Conservation (phyloP, 37 sponge, comb jelly and placozoan species). For the Chondrilla cf. caribensis region DNA sequence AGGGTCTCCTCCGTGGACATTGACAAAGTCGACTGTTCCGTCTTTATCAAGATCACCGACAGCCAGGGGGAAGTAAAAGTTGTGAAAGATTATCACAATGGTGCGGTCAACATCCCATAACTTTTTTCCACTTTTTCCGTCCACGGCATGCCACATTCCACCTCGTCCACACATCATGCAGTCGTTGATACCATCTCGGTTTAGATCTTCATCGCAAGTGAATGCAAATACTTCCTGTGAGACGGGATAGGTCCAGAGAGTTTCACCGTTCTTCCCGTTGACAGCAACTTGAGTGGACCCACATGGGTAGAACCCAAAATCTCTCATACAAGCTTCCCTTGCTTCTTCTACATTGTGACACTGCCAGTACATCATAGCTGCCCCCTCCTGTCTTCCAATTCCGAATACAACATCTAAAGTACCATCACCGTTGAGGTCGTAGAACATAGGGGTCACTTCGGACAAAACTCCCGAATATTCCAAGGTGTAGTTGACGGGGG, state of each 20-base stretch:
- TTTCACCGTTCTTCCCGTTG: conserved; percentile 42
- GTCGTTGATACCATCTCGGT: conserved; percentile 53
- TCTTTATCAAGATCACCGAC: conserved; percentile 72
- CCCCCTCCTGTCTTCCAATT: background rate
- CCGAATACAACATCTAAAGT: conserved; percentile 32
- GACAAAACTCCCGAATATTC: conserved; percentile 25
- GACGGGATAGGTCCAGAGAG: conserved; percentile 34
- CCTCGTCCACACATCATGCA: conserved; percentile 57
- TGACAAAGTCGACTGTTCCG: conserved; percentile 60
- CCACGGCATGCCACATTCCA: conserved; percentile 41
- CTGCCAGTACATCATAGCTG: background rate
- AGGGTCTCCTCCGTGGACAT: conserved; percentile 71
- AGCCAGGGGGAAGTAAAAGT: conserved; percentile 63
- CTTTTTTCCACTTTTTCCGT: conserved; percentile 26
- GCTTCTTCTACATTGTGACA: conserved; percentile 14
- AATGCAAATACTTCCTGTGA: conserved; percentile 46
- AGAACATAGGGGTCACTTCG: conserved; percentile 32
- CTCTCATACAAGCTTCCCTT: conserved; percentile 8
- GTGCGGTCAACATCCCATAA: conserved; percentile 62
- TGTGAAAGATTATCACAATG: conserved; percentile 29
- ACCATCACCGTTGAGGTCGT: conserved; percentile 68
- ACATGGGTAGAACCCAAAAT: conserved; percentile 35
- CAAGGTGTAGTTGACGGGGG: background rate
- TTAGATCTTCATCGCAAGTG: conserved; percentile 48
- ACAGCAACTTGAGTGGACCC: conserved; percentile 35